Percentiles rank a stretch among this genome's conserved stretches.
phyloP scores from a whole-genome alignment of 1,140 invertebrate genomes.

The Chelonus insularis region DNA sequence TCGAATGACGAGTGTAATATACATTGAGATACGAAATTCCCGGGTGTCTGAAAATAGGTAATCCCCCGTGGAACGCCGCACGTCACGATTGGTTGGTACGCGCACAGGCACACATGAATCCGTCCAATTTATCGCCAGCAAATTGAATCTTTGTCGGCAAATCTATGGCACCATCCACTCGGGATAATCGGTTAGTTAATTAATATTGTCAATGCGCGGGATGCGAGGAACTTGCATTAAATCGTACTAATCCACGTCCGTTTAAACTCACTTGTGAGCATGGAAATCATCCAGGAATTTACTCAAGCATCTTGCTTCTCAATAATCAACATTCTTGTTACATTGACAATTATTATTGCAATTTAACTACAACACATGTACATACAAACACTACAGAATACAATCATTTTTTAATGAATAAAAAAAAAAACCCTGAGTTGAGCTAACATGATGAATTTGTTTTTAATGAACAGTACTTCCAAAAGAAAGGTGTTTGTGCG shows the following conservation, averaged over 20 bases:
- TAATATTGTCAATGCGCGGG: slow-evolving; percentile 23
- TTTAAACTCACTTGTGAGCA: slow-evolving; percentile 10
- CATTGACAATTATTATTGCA: too few species aligned
- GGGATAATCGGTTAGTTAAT: slow-evolving; percentile 27
- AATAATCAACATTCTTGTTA: too few species aligned
- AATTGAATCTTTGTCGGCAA: slow-evolving; percentile 28
- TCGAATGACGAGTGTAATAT: slow-evolving; percentile 5
- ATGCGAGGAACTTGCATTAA: not conserved
- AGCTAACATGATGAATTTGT: too few species aligned
- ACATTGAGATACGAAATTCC: not conserved
- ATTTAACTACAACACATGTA: too few species aligned
- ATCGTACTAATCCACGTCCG: slow-evolving; percentile 14
- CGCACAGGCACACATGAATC: slow-evolving; percentile 19
- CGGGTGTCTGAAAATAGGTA: slow-evolving; percentile 13
- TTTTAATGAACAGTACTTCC: too few species aligned
- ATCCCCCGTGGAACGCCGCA: not conserved
- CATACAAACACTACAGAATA: too few species aligned
- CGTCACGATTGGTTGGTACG: slow-evolving; percentile 1
- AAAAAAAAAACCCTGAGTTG: too few species aligned
- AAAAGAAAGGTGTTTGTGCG: slow-evolving; percentile 2
- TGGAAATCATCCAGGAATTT: not conserved
- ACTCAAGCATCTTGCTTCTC: too few species aligned
- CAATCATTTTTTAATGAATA: too few species aligned
- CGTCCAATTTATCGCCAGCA: slow-evolving; percentile 24
- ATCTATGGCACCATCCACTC: slow-evolving; percentile 11